Conservation (phyloP, 2,888 invertebrate species). For the Trachelus stipa region DNA sequence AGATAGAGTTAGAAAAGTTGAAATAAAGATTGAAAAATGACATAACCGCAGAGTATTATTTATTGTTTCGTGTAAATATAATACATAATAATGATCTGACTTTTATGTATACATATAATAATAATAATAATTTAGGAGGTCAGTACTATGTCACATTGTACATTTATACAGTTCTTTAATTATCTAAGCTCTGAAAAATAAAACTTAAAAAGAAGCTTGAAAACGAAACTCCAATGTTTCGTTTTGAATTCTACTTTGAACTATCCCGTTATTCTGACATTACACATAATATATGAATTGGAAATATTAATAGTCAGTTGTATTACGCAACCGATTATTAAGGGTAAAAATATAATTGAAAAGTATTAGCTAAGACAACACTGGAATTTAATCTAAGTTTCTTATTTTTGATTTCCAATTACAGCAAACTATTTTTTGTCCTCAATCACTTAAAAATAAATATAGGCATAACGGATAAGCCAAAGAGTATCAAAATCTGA, state of each 20-base stretch:
- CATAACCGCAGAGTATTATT: constrained; percentile 15
- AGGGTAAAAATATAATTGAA: neutral
- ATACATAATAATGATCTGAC: constrained; percentile 23
- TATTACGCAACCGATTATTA: no score
- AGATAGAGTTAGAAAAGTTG: constrained; percentile 12
- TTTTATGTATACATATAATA: constrained; percentile 8
- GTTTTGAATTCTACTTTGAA: neutral
- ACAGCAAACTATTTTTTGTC: neutral
- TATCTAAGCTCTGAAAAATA: neutral
- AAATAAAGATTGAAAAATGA: constrained; percentile 1
- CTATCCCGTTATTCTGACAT: neutral
- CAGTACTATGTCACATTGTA: constrained; percentile 25
- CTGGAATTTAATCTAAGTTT: neutral
- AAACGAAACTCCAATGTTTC: neutral
- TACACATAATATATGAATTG: neutral
- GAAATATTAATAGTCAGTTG: neutral
- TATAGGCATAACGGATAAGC: no score
- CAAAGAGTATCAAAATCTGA: no score
- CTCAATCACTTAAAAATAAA: neutral
- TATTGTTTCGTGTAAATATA: constrained; percentile 31
- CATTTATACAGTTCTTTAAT: constrained; percentile 14
- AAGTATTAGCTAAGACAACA: neutral
- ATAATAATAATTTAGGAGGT: constrained; percentile 28
- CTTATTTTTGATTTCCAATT: neutral
- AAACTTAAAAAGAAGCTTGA: neutral